Conservation (phyloP, 2,113 vertebrate species). For the Mormyrus lacerda region DNA sequence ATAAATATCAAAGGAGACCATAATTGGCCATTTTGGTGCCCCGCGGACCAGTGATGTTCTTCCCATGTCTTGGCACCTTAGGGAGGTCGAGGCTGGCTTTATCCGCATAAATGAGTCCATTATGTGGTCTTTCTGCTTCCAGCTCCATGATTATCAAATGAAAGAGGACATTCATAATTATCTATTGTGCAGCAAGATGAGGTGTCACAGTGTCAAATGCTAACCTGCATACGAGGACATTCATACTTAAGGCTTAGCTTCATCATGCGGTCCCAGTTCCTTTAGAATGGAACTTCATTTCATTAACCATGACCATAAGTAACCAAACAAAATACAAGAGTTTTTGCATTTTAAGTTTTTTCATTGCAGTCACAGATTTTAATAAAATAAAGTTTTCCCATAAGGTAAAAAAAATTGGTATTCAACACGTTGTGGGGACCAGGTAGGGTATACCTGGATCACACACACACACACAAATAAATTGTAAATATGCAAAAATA, state of each 20-base stretch:
- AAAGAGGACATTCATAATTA: not conserved
- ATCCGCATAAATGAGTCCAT: not conserved
- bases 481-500: not conserved
- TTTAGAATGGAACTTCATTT: not conserved
- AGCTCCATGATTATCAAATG: not conserved
- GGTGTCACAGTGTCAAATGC: not conserved
- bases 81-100: not conserved
- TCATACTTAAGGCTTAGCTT: not conserved
- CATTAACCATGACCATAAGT: not conserved
- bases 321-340: too few relatives aligned
- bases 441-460: too few relatives aligned
- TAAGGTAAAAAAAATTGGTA: too few relatives aligned
- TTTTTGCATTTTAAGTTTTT: too few relatives aligned
- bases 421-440: too few relatives aligned
- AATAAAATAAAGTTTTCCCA: too few relatives aligned
- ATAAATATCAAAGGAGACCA: not conserved
- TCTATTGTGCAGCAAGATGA: not conserved
- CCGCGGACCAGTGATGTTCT: not conserved
- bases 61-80: not conserved
- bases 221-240: too few relatives aligned
- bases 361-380: too few relatives aligned
- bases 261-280: not conserved
- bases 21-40: not conserved
- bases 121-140: not conserved
- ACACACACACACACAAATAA: not conserved